These are phyloP conservation scores for Serripes groenlandicus DNA, from an alignment of 2,888 invertebrate genomes.

Conservation along the genomic window DNA sequence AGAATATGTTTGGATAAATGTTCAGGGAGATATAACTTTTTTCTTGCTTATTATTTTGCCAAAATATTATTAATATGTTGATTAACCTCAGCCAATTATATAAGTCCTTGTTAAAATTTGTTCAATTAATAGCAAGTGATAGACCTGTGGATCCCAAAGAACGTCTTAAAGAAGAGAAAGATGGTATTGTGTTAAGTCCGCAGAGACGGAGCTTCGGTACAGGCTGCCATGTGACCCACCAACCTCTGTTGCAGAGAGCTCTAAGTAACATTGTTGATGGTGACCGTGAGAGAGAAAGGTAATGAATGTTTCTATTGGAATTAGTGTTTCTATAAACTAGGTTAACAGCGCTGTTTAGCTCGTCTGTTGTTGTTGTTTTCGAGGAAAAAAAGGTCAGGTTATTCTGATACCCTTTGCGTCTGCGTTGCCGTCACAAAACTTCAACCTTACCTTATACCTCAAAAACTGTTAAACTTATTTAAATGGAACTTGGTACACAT, in stretches of 20 bases:
- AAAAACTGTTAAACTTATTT: too few relatives aligned
- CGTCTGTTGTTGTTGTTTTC: too few relatives aligned
- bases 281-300: slow-evolving; percentile 68
- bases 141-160: slow-evolving; percentile 87
- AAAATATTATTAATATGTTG: background rate
- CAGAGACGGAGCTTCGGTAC: slow-evolving; percentile 95
- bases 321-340: too few relatives aligned
- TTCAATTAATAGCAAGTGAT: slow-evolving; percentile 35
- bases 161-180: slow-evolving; percentile 93
- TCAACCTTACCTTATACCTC: too few relatives aligned
- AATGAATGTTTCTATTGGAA: background rate
- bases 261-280: slow-evolving; percentile 69
- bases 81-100: background rate
- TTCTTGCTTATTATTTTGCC: background rate
- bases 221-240: slow-evolving; percentile 91
- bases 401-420: too few relatives aligned
- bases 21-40: too few relatives aligned
- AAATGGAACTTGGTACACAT: too few relatives aligned
- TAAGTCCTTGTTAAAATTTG: background rate
- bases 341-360: too few relatives aligned
- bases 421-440: too few relatives aligned
- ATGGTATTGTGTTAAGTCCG: slow-evolving; percentile 94
- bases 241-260: slow-evolving; percentile 70
- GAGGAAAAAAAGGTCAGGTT: too few relatives aligned
- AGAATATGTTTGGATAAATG: too few relatives aligned